Evolutionary conservation across 2,888 invertebrate species (phyloP), one percentile per base, ranked within the genome.

Genomic region (Cheilosia vulpina): DNA sequence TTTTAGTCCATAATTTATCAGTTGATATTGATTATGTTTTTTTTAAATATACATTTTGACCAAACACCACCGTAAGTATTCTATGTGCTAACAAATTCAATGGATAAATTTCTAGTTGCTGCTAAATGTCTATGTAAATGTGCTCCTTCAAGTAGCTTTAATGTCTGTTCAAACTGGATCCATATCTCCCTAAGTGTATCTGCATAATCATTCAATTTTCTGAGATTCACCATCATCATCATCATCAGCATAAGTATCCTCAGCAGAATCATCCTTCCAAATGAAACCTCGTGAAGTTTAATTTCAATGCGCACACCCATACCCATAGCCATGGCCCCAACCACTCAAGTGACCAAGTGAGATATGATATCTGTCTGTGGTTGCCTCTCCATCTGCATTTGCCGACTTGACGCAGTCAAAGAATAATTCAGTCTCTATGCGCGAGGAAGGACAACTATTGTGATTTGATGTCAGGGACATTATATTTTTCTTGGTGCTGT

Each of bases 391-490:
- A 21, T 57, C 45, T 65, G 34, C 47, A 27, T 24, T 15, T 45
- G 17, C 34, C 41, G 66, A 9, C 21, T 47, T 19, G 34, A 58
- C 31, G 17, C 43, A 47, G 45, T 57, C 47, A 71, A 50, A 62
- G 58, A 24, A 71, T 43, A n/a, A 47, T 19, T 47, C 45, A 6
- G 45, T 19, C 43, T 34, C 53, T 43, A 9, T 31, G 24, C 34
- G 9, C 31, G 27, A 19, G 38, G 31, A 24, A 57, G 68, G 68
- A 68, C 34, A 60, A 31, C 38, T 65, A 45, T 38, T 38, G 38
- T 69, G 68, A 75, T 71, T 66, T 66, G 24, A 19, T 84, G 79
- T 79, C 84, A 84, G 60, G 75, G 76, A 21, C 71, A 71, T 80
- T 71, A 71, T 75, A 66, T 75, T 63, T 60, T 75, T 2, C 31